Conservation (phyloP, 2,797 vertebrate species). For the Notolabrus celidotus region DNA sequence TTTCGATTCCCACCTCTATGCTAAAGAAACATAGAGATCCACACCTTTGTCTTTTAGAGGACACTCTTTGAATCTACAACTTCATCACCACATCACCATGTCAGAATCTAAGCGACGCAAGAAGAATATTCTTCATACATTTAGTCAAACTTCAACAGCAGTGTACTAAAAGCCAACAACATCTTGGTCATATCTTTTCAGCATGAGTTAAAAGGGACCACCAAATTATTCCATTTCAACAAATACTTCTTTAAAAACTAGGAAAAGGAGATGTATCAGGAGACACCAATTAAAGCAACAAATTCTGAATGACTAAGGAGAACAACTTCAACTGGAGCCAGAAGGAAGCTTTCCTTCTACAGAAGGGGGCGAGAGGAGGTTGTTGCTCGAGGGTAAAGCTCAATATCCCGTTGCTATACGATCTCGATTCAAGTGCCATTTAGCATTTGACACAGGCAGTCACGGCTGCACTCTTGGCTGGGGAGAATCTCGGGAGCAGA, state of each 20-base stretch:
- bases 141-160: constrained; percentile 41
- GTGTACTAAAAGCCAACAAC: constrained; percentile 54
- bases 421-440: constrained; percentile 73
- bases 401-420: constrained; percentile 56
- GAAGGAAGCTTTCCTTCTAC: constrained; percentile 39
- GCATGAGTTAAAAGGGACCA: constrained; percentile 8
- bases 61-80: not conserved
- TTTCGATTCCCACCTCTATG: too few species aligned
- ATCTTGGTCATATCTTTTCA: constrained; percentile 7
- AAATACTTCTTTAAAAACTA: constrained; percentile 37
- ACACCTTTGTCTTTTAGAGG: too few species aligned
- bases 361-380: constrained; percentile 32
- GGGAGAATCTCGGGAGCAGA: constrained; percentile 53
- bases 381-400: constrained; percentile 49
- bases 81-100: not conserved
- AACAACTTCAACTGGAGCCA: constrained; percentile 33
- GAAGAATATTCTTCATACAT: constrained; percentile 2
- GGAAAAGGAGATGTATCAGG: constrained; percentile 18
- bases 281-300: constrained; percentile 24
- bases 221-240: constrained; percentile 28
- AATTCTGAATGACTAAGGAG: constrained; percentile 20
- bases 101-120: constrained; percentile 3
- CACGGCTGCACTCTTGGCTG: constrained; percentile 31
- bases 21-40: too few species aligned
- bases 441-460: constrained; percentile 65